Evolutionary conservation across 2,888 invertebrate species (phyloP).

Genomic region (Pogonocherus hispidulus): DNA sequence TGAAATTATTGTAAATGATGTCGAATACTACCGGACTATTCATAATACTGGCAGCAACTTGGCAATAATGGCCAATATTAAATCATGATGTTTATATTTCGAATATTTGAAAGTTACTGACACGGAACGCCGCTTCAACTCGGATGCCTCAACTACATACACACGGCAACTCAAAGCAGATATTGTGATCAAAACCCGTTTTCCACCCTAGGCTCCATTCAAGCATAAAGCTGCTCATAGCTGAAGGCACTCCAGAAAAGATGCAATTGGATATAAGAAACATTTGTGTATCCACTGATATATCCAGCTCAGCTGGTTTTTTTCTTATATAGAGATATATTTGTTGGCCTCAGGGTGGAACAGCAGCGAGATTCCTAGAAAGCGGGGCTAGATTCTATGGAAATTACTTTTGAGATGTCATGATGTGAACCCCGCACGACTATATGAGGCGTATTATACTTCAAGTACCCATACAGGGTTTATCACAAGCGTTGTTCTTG

Average conservation of each 20-base stretch:
- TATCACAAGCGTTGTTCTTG: too few relatives aligned
- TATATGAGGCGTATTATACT: too few relatives aligned
- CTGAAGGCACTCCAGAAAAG: conserved; percentile 39
- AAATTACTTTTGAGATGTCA: conserved; percentile 1
- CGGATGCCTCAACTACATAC: conserved; percentile 31
- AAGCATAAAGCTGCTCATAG: conserved; percentile 51
- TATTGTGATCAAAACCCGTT: conserved; percentile 53
- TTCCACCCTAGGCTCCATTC: conserved; percentile 44
- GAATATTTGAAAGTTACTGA: conserved; percentile 34
- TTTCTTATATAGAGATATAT: conserved; percentile 13
- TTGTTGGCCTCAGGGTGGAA: conserved; percentile 11
- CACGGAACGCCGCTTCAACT: conserved; percentile 29
- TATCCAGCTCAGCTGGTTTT: conserved; percentile 16
- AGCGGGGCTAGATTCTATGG: conserved; percentile 15
- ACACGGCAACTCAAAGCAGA: conserved; percentile 42
- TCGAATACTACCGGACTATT: conserved; percentile 4
- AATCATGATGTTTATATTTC: conserved; percentile 29
- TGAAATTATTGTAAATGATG: too few relatives aligned
- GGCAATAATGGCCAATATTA: conserved; percentile 22
- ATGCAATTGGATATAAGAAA: conserved; percentile 45
- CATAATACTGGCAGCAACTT: conserved; percentile 7
- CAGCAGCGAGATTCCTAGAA: conserved; percentile 2
- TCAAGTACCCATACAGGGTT: too few relatives aligned
- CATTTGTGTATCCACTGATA: conserved; percentile 39
- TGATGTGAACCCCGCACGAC: too few relatives aligned